Evolutionary conservation across 2,888 invertebrate species (phyloP), one percentile per base, ranked within the genome.

Genomic region (Ferdinandea cuprea): DNA sequence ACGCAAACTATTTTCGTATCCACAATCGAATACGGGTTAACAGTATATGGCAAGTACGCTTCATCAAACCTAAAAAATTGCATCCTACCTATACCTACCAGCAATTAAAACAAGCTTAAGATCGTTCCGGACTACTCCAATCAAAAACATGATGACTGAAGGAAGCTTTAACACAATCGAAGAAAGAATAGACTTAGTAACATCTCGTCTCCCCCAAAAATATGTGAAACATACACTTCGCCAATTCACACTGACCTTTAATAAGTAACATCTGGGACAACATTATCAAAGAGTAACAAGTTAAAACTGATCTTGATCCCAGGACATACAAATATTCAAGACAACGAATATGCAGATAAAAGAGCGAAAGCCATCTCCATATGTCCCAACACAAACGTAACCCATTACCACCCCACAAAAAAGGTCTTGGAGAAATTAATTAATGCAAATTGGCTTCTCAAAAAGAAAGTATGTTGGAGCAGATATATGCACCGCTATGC

Each of bases 21-120:
- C 8, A 73, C 76, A 76, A 77, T 74, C 9, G 76, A 76, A 8
- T 71, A 79, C 52, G 52, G 73, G 8, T 25, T 68, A 6, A 15
- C 59, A 13, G 69, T 76, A 32, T 79, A 74, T 30, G 68, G 76
- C n/a, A 66, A 52, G 42, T 78, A 71, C 3, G 54, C 74, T 9
- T 32, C 30, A 30, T 71, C 58, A n/a, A 59, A 13, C 13, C 13
- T 44, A 8, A 71, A 59, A 13, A 7, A n/a, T n/a, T n/a, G n/a
- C n/a, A n/a, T n/a, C n/a, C n/a, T n/a, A n/a, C n/a, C n/a, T n/a
- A n/a, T 69, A 84, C n/a, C 61, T 73, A 9, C 63, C 73, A n/a
- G 58, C 63, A 25, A 66, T 77, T 2, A 42, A 65, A 9, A n/a
- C 59, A 28, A 42, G 50, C 37, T 59, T 81, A 44, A 65, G 65